Evolutionary conservation across 2,888 invertebrate genomes (phyloP), one percentile per base, ranked within the genome.

Genomic region (Psococerastis gibbosa): DNA sequence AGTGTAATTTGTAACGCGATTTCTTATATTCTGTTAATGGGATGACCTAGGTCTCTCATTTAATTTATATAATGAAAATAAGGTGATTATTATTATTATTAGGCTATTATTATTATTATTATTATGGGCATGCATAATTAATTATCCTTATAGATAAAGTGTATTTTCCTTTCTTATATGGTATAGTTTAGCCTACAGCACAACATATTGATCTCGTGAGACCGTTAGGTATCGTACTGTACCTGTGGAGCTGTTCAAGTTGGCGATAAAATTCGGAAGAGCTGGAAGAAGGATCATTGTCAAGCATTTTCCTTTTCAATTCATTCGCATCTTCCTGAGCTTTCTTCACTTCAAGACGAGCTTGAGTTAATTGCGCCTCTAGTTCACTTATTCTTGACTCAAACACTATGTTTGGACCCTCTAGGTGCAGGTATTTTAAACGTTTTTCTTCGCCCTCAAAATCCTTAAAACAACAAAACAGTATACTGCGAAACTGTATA

Each of bases 311-410:
- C 49, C 60, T 59, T 58, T 65, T 58, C 44, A 63, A 54, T n/a
- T 61, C 56, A 23, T 73, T 71, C 51, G 72, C 72, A 48, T 77
- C 76, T 44, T 71, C 78, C 53, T 75, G 74, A 1, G 77, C 60
- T 55, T 82, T 80, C 54, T 75, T 75, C 23, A 84, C 59, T 52
- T 82, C 83, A 44, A 85, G 78, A 56, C 70, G 77, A 0, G 78
- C 62, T 56, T 85, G 84, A 5, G 80, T 75, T 35, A 85, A 60
- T 53, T 85, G 84, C 0, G 85, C 85, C 56, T 87, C 85, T 45
- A 87, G 57, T 54, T 87, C 85, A 2, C 83, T 78, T 43, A 85
- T 84, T 48, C 81, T 70, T 0, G 85, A 84, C 58, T 85, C 85
- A 55, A 80, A 83, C 17, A 85, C 77, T 46, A 84, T 83, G 50